phyloP scores from a whole-genome alignment of 2,888 invertebrate species.

The Zaprionus obscuricornis region DNA sequence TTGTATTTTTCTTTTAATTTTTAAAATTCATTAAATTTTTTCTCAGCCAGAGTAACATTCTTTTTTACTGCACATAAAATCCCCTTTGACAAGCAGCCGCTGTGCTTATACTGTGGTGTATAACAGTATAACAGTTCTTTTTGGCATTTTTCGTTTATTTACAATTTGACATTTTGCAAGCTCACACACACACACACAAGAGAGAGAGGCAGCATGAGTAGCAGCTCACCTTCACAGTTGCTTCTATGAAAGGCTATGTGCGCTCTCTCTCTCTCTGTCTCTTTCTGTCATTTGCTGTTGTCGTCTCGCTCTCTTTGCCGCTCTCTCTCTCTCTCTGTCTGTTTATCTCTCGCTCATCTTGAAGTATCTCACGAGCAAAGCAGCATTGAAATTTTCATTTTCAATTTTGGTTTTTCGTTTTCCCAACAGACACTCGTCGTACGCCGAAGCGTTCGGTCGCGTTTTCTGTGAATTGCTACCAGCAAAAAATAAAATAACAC shows the following conservation, averaged over 20 bases:
- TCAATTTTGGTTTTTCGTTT: constrained; percentile 56
- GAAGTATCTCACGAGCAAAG: background rate
- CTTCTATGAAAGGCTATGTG: constrained; percentile 48
- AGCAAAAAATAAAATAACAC: background rate
- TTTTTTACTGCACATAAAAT: too few relatives aligned
- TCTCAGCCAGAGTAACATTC: too few relatives aligned
- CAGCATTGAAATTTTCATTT: constrained; percentile 62
- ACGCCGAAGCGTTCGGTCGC: constrained; percentile 69
- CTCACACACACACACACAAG: constrained; percentile 32
- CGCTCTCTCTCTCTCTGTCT: constrained; percentile 26
- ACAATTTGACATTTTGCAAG: constrained; percentile 75
- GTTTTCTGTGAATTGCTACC: constrained; percentile 28
- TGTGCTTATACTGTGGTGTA: constrained; percentile 36
- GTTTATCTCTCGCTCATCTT: too few relatives aligned
- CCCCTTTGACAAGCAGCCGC: constrained; percentile 5
- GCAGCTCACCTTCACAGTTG: constrained; percentile 65
- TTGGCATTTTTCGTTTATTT: constrained; percentile 68
- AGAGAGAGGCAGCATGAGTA: constrained; percentile 23
- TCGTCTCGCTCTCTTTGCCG: constrained; percentile 10
- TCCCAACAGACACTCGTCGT: constrained; percentile 71
- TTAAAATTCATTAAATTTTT: too few relatives aligned
- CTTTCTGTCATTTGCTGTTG: constrained; percentile 3
- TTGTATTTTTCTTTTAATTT: too few relatives aligned
- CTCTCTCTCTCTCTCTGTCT: constrained; percentile 10
- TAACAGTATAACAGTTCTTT: constrained; percentile 62